Percentiles rank a stretch among this genome's conserved stretches.
Evolutionary conservation across 2,113 vertebrate species (phyloP).

Genomic region (Pseudopipra pipra): DNA sequence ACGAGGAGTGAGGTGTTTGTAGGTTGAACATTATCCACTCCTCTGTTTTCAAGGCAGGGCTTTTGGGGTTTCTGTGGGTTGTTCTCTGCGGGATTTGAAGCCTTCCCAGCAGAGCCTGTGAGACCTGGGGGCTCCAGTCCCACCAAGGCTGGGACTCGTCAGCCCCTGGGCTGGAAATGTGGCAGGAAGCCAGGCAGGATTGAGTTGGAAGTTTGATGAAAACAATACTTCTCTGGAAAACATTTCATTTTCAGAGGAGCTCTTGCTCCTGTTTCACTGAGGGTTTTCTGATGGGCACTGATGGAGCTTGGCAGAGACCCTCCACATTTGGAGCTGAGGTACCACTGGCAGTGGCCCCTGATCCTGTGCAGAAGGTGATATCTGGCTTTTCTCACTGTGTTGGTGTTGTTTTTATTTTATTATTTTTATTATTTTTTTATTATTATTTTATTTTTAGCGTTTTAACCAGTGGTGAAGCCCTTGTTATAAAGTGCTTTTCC

Average conservation of each 20-base stretch:
- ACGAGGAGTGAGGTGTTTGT: background rate
- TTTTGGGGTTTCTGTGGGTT: background rate
- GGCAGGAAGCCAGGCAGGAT: background rate
- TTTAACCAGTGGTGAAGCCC: background rate
- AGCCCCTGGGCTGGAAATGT: background rate
- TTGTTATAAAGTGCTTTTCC: background rate
- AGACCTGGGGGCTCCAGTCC: background rate
- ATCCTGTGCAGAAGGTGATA: background rate
- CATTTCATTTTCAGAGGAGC: background rate
- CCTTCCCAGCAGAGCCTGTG: background rate
- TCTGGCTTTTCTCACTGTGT: background rate
- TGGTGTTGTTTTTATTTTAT: background rate
- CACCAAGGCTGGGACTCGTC: background rate
- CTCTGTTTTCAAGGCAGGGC: background rate
- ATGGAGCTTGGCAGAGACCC: background rate
- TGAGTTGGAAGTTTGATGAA: background rate
- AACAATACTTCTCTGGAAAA: background rate
- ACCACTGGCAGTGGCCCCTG: background rate
- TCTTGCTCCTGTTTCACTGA: background rate
- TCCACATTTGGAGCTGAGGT: background rate
- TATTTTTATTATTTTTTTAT: too few relatives aligned
- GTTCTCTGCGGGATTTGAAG: background rate
- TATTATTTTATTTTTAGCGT: too few relatives aligned
- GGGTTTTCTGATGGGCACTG: background rate
- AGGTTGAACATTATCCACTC: background rate